Base-by-base conservation (phyloP, 2,888 invertebrate genomes). In the Craniophora ligustri region DNA sequence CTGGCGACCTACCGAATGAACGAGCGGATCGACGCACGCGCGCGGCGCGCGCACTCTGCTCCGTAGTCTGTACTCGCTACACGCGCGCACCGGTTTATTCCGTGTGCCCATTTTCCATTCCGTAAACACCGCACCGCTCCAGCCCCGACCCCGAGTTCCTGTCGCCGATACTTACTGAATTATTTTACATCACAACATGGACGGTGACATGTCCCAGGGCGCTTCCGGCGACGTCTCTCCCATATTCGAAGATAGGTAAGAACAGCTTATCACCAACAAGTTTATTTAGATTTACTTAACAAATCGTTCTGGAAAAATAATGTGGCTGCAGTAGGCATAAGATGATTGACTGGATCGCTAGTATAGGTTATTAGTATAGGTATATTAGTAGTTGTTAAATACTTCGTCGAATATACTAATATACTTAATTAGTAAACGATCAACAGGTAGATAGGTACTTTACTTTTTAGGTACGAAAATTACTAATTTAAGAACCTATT, bases 241-340 rank as follows among this genome's bases (percentile, higher is more conserved):
- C 28, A 84, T 84, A 47, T 91, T 82, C 70, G 91, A 91, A 41
- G 92, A 92, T 73, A 83, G 86, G 92, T 92, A 84, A 88, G 89
- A 61, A n/a, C n/a, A n/a, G 26, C 48, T 54, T 38, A 11, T 50
- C 32, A 18, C 4, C n/a, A 26, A 26, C n/a, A n/a, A n/a, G n/a
- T 26, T 26, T 4, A 26, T 26, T n/a, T 26, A 26, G 26, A 2
- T 3, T n/a, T n/a, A n/a, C n/a, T n/a, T n/a, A n/a, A 5, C 26
- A n/a, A n/a, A 26, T 23, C 23, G n/a, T n/a, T n/a, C n/a, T 26
- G 26, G n/a, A 10, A 26, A 26, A 3, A n/a, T 26, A n/a, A n/a
- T 26, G n/a, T n/a, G n/a, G n/a, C n/a, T n/a, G n/a, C n/a, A n/a
- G n/a, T n/a, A n/a, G n/a, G n/a, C n/a, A n/a, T n/a, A n/a, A n/a